Evolutionary conservation across 2,797 vertebrate species (phyloP), one percentile per base, ranked within the genome.

Genomic region (Mormyrus hasselquistii): DNA sequence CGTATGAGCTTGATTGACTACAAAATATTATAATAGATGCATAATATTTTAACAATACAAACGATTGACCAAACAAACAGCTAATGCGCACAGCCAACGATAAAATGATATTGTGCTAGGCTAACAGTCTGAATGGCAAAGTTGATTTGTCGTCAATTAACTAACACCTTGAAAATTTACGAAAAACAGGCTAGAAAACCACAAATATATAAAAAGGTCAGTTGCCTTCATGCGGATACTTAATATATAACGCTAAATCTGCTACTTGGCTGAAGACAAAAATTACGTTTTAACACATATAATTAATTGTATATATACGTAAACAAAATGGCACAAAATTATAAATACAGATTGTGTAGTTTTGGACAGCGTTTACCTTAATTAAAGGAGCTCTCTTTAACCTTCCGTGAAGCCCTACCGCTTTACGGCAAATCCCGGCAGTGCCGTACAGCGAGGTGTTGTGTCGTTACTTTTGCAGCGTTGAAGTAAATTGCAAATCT

Each of bases 391-490:
- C 22, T 82, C 14, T 86, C 88, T 88, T 88, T 90, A 90, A 90
- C 89, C 89, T 90, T 90, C 88, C 14, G 47, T 53, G n/a, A 38
- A 76, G 83, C 79, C 73, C 88, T 1, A 41, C 29, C 86, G 85
- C 53, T 88, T 89, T 76, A 89, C 90, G 90, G 59, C 47, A 55
- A 76, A 89, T 76, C 69, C n/a, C 47, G 7, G 2, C 16, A 87
- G 44, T 91, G 82, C 88, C 90, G 90, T 89, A 92, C 89, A 88
- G 4, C 55, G 84, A 47, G 4, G 53, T 49, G 50, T 62, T 7
- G 57, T 53, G 55, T 19, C 29, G 47, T 59, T 4, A 14, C n/a
- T 0, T 92, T 91, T 90, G 53, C 91, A 87, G 89, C 90, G 90
- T 5, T 90, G 89, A 57, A 38, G 90, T 41, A 90, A 91, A 89